These are phyloP conservation scores for Hyperopisus bebe DNA, from an alignment of 2,113 vertebrate genomes.

Conservation along the genomic window DNA sequence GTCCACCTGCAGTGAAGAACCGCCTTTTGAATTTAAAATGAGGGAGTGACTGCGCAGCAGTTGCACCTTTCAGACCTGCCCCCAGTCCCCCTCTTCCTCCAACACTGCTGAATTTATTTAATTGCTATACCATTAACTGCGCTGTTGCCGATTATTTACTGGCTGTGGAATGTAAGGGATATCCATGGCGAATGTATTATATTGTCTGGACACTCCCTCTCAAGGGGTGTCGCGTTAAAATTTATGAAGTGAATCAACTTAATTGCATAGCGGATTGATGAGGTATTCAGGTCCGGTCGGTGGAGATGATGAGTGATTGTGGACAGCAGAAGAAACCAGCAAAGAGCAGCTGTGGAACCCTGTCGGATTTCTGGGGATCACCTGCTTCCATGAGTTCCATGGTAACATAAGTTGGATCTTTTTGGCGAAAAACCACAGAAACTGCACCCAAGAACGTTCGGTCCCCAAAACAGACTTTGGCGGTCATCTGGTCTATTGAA, in stretches of 20 bases:
- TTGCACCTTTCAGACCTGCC: conserved; percentile 8
- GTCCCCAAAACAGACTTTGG: not conserved
- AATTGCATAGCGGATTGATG: conserved; percentile 94
- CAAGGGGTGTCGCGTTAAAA: conserved; percentile 89
- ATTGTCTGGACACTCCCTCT: conserved; percentile 98
- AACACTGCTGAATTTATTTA: conserved; percentile 19
- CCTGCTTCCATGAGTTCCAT: not conserved
- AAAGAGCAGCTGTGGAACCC: conserved; percentile 76
- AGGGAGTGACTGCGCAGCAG: conserved; percentile 3
- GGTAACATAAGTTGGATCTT: not conserved
- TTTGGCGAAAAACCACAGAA: not conserved
- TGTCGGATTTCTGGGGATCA: conserved; percentile 57
- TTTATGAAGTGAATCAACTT: conserved; percentile 98
- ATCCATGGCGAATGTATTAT: conserved; percentile 94
- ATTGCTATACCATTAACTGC: conserved; percentile 51
- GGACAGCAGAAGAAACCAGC: conserved; percentile 75
- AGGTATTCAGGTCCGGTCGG: conserved; percentile 79
- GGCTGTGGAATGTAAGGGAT: conserved; percentile 84
- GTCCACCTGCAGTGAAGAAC: not conserved
- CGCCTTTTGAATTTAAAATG: not conserved
- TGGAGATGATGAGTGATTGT: conserved; percentile 84
- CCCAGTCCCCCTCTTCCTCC: not conserved
- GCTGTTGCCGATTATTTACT: conserved; percentile 88
- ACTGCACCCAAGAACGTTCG: not conserved
- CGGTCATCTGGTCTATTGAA: not conserved